Evolutionary conservation across 2,888 invertebrate genomes (phyloP), one percentile per base, ranked within the genome.

Genomic region (Chelonus formosanus): DNA sequence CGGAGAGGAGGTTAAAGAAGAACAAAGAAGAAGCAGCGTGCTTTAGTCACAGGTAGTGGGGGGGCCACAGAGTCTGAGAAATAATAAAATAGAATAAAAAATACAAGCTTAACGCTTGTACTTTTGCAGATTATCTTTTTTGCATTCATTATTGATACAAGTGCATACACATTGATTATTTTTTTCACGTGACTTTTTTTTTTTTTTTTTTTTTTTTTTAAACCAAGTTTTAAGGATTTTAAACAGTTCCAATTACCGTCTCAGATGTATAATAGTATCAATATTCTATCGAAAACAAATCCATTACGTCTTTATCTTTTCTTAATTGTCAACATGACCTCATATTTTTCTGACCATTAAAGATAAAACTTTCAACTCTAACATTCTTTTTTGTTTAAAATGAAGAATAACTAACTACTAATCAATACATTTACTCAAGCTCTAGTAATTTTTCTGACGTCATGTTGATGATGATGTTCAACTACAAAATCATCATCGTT

Each of bases 21-120:
- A 70, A 70, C 68, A 70, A 70, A 70, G 70, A 70, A 65, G 68
- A 70, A 61, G 58, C 68, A 68, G 62, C 66, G 67, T 61, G 63
- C 66, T 63, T 63, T 53, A 54, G 69, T 57, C 57, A 54, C 35
- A 34, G 48, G 59, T 52, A 63, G 56, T 45, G 40, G 55, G 32
- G 31, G 62, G 32, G 48, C 3, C n/a, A 36, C 32, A 31, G 45
- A 45, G 4, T 10, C 20, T 32, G 45, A 20, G 44, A 32, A n/a
- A 10, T 6, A 40, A 45, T 6, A 40, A 45, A 57, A 45, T 20
- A 10, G 7, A 8, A 48, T 35, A 32, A 31, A 45, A 32, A 57
- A 31, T 45, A 48, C 48, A 48, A 3, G 20, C 10, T 48, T 5
- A 48, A 48, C 52, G 52, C 34, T 34, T 20, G 52, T 52, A 31